Percentiles rank a stretch among this genome's conserved stretches.
These are phyloP conservation scores for Eudasyphora cyanicolor DNA, from an alignment of 2,888 invertebrate species.

Conservation along the genomic window DNA sequence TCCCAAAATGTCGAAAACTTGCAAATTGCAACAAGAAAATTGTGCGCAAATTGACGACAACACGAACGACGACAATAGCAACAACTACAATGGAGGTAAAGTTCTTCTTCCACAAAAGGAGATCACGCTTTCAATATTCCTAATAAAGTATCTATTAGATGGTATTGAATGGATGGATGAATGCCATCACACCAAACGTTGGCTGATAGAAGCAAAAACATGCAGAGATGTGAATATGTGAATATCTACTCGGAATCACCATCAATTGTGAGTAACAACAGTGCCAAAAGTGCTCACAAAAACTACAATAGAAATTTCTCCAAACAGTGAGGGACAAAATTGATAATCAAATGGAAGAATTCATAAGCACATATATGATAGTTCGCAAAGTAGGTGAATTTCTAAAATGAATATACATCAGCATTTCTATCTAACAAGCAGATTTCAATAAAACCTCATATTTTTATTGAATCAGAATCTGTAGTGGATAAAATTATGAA, in stretches of 20 bases:
- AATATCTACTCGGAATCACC: no score
- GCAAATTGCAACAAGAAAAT: constrained; percentile 58
- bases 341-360: no score
- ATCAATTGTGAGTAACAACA: background rate
- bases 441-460: no score
- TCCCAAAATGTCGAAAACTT: constrained; percentile 55
- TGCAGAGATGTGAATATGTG: background rate
- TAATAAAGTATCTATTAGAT: constrained; percentile 28
- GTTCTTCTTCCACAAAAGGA: background rate
- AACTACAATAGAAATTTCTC: no score
- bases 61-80: constrained; percentile 7
- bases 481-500: no score
- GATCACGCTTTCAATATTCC: constrained; percentile 29
- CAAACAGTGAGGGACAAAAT: background rate
- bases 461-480: no score
- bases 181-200: constrained; percentile 5
- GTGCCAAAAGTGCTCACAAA: constrained; percentile 18
- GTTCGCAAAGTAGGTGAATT: no score
- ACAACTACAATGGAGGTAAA: constrained; percentile 21
- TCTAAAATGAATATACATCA: no score
- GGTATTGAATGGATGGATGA: constrained; percentile 21
- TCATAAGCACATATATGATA: no score
- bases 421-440: no score
- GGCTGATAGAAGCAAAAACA: background rate
- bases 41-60: constrained; percentile 63